Evolutionary conservation across 2,888 invertebrate genomes (phyloP).

Genomic region (Tiliacea citrago): DNA sequence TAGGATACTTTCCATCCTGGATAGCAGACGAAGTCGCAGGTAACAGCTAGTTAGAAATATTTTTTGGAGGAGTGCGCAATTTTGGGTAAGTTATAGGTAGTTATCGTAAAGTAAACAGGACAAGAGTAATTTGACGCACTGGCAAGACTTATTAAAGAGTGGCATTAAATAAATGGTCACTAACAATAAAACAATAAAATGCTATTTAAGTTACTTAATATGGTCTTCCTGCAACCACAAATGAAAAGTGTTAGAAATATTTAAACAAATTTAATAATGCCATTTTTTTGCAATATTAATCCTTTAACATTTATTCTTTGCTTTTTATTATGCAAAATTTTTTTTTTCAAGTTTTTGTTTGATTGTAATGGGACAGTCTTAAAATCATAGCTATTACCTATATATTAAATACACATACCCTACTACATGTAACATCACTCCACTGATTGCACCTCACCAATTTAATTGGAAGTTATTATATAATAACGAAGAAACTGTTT

Average conservation of each 20-base stretch:
- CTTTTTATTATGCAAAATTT: not conserved
- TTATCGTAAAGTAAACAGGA: not conserved
- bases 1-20: too few species aligned
- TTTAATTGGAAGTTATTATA: slow-evolving; percentile 10
- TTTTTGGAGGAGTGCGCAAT: not conserved
- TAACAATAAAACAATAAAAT: not conserved
- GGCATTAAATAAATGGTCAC: not conserved
- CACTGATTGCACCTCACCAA: slow-evolving; percentile 19
- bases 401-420: not conserved
- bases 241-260: not conserved
- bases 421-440: not conserved
- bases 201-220: not conserved
- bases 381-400: not conserved
- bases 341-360: not conserved
- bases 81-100: not conserved
- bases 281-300: too few species aligned
- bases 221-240: not conserved
- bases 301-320: too few species aligned
- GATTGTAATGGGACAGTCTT: not conserved
- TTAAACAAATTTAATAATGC: not conserved
- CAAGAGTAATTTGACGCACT: not conserved
- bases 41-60: too few species aligned
- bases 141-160: not conserved
- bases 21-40: too few species aligned
- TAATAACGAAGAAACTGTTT: slow-evolving; percentile 12